Conservation (phyloP, 2,113 vertebrate species). For the Carassius auratus region DNA sequence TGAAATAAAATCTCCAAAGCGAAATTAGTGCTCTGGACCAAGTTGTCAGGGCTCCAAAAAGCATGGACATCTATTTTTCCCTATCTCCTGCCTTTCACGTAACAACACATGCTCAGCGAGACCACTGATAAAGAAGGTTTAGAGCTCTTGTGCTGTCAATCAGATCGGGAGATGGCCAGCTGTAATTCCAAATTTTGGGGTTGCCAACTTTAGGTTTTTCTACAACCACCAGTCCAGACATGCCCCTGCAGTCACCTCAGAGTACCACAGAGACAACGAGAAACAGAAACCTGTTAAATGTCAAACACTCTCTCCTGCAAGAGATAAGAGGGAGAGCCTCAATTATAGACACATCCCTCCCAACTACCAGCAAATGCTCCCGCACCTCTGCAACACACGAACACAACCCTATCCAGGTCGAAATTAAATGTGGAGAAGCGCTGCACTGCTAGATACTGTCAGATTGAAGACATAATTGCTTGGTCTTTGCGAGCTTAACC, state of each 20-base stretch:
- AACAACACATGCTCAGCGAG: neutral
- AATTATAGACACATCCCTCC: constrained; percentile 53
- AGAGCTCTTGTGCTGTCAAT: neutral
- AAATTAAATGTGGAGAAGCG: constrained; percentile 54
- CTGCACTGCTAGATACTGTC: constrained; percentile 52
- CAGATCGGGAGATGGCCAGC: neutral
- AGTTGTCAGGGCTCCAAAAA: neutral
- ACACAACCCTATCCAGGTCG: constrained; percentile 3
- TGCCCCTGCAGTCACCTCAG: neutral
- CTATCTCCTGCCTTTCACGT: neutral
- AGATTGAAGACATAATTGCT: constrained; percentile 56
- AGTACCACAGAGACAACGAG: constrained; percentile 14
- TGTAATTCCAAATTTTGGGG: neutral
- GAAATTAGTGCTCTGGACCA: neutral
- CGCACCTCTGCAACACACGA: constrained; percentile 24
- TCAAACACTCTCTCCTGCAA: constrained; percentile 67
- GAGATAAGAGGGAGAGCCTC: constrained; percentile 64
- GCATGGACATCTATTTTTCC: neutral
- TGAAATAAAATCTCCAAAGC: neutral
- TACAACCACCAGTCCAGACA: neutral
- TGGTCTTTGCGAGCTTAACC: constrained; percentile 42
- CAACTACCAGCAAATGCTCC: constrained; percentile 25
- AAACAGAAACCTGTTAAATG: constrained; percentile 64
- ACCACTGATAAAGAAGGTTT: neutral
- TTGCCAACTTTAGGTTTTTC: neutral